Conservation (phyloP, 2,113 vertebrate species). For the Equus quagga region DNA sequence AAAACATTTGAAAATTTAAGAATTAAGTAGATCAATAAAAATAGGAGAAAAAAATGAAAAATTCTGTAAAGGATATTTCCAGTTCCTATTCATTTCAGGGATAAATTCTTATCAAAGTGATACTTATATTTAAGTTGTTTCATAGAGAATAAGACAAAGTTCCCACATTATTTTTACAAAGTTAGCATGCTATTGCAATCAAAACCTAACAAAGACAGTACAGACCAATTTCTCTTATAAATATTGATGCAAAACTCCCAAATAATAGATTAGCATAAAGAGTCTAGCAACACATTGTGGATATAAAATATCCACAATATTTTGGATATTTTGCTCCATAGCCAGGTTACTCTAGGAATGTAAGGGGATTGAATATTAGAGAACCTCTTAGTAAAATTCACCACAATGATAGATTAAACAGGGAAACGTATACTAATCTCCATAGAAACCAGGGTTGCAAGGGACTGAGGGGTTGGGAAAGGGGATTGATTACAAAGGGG, state of each 20-base stretch:
- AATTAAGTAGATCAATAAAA: not conserved
- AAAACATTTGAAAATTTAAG: conserved; percentile 26
- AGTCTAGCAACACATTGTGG: too few relatives aligned
- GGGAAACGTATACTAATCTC: not conserved
- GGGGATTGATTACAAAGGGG: not conserved
- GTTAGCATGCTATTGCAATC: not conserved
- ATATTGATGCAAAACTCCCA: not conserved
- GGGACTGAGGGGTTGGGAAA: not conserved
- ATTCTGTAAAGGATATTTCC: not conserved
- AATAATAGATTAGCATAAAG: not conserved
- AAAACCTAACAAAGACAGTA: not conserved
- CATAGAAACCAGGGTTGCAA: not conserved
- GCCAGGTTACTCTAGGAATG: not conserved
- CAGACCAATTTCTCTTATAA: not conserved
- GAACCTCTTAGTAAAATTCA: not conserved
- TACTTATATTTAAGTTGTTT: not conserved
- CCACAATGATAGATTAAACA: not conserved
- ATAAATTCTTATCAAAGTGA: not conserved
- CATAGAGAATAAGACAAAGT: not conserved
- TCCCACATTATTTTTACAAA: not conserved
- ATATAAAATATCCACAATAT: not conserved
- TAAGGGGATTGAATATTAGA: not conserved
- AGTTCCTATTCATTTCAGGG: not conserved
- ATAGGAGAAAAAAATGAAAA: not conserved
- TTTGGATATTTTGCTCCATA: not conserved